Evolutionary conservation across 2,888 invertebrate species (phyloP), one percentile per base, ranked within the genome.

Genomic region (Caenorhabditis becei): DNA sequence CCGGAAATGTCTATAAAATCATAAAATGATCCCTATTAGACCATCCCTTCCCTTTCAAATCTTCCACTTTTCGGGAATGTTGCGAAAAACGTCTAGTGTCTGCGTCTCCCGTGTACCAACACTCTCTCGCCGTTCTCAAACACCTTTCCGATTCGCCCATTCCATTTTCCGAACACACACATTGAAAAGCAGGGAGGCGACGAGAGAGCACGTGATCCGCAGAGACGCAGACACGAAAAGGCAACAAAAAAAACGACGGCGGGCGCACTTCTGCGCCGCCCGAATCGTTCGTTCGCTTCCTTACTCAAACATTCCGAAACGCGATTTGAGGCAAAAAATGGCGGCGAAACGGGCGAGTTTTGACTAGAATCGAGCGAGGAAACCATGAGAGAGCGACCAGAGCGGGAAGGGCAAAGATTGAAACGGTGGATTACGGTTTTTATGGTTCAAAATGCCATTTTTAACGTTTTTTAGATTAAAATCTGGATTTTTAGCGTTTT

Each of bases 11-110:
- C n/a, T n/a, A n/a, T n/a, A n/a, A n/a, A n/a, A n/a, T n/a, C n/a
- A n/a, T n/a, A n/a, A n/a, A n/a, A n/a, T n/a, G n/a, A n/a, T n/a
- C n/a, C n/a, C n/a, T n/a, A n/a, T n/a, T n/a, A n/a, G n/a, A n/a
- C n/a, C n/a, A n/a, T n/a, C n/a, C n/a, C n/a, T n/a, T n/a, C n/a
- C n/a, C n/a, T n/a, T n/a, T n/a, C n/a, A n/a, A n/a, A n/a, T n/a
- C n/a, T n/a, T n/a, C n/a, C n/a, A n/a, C n/a, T n/a, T n/a, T n/a
- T n/a, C n/a, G n/a, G n/a, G n/a, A n/a, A n/a, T n/a, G n/a, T n/a
- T n/a, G n/a, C n/a, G 70, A 70, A 70, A 70, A 70, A 70, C 61
- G 70, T 70, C 69, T 70, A 59, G 23, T 11, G n/a, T 14, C 59
- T 51, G 59, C 59, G 51, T 51, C 69, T 61, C 70, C 41, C 41